phyloP scores from a whole-genome alignment of 2,797 vertebrate species.

The Siniperca undulata region DNA sequence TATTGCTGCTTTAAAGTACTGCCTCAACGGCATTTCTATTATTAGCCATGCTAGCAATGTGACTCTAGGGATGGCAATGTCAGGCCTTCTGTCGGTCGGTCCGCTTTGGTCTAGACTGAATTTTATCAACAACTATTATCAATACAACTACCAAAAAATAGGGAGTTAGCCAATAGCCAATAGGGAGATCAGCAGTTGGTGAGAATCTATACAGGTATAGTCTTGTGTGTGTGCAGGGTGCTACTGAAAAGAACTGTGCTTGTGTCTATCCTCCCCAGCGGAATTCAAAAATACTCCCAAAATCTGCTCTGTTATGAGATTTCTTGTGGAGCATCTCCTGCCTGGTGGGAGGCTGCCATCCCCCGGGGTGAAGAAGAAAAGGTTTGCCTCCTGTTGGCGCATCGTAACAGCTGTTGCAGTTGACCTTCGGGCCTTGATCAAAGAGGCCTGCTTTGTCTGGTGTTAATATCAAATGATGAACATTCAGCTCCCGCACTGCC shows the following conservation, averaged over 20 bases:
- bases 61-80: too few species aligned
- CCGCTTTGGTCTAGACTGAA: neutral
- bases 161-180: too few species aligned
- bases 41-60: too few species aligned
- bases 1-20: too few species aligned
- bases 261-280: neutral
- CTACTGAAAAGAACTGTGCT: neutral
- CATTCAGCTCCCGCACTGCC: slow-evolving; percentile 69
- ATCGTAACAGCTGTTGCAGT: slow-evolving; percentile 72
- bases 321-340: slow-evolving; percentile 23
- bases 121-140: neutral
- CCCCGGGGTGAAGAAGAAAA: slow-evolving; percentile 56
- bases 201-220: too few species aligned
- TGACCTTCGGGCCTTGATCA: slow-evolving; percentile 83
- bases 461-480: slow-evolving; percentile 81
- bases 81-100: neutral
- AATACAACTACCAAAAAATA: too few species aligned
- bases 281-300: slow-evolving; percentile 10
- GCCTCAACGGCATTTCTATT: too few species aligned
- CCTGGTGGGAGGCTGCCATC: slow-evolving; percentile 36
- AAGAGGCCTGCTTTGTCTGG: slow-evolving; percentile 76
- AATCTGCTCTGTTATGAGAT: slow-evolving; percentile 35
- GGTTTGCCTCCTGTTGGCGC: slow-evolving; percentile 46
- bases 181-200: too few species aligned
- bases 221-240: neutral